phyloP scores from a whole-genome alignment of 2,888 invertebrate species.

The Agrotis clavis region DNA sequence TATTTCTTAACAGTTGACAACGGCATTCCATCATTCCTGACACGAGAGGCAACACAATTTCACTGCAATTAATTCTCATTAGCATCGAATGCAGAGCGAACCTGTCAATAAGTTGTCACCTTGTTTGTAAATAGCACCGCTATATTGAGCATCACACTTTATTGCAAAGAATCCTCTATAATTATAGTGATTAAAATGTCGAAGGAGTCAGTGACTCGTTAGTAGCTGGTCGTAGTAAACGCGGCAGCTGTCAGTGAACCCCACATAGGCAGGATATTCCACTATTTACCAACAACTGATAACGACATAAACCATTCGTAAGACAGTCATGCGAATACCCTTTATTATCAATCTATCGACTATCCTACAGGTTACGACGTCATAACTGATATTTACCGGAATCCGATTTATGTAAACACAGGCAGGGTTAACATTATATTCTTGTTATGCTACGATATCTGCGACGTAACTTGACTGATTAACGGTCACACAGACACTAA shows the following conservation, averaged over 20 bases:
- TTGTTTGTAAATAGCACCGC: constrained; percentile 82
- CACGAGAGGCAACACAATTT: constrained; percentile 77
- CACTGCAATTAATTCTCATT: constrained; percentile 84
- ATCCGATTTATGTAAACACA: constrained; percentile 15
- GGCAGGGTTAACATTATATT: not conserved
- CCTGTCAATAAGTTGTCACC: constrained; percentile 84
- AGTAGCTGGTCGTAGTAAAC: constrained; percentile 55
- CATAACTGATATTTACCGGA: constrained; percentile 30
- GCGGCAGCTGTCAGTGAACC: constrained; percentile 69
- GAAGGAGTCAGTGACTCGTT: constrained; percentile 80
- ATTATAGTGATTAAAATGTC: constrained; percentile 64
- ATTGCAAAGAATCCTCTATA: constrained; percentile 76
- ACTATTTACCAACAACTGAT: constrained; percentile 56
- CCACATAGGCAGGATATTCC: constrained; percentile 72
- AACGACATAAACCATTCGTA: no score
- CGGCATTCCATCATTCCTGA: constrained; percentile 44
- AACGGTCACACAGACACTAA: not conserved
- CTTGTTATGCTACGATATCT: constrained; percentile 8
- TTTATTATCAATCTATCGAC: no score
- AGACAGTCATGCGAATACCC: no score
- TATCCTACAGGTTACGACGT: constrained; percentile 14
- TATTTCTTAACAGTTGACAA: constrained; percentile 22
- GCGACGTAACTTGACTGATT: constrained; percentile 4
- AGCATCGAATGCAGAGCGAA: constrained; percentile 72
- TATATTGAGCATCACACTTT: constrained; percentile 74